Conservation (phyloP, 2,113 vertebrate genomes). For the Plestiodon gilberti region DNA sequence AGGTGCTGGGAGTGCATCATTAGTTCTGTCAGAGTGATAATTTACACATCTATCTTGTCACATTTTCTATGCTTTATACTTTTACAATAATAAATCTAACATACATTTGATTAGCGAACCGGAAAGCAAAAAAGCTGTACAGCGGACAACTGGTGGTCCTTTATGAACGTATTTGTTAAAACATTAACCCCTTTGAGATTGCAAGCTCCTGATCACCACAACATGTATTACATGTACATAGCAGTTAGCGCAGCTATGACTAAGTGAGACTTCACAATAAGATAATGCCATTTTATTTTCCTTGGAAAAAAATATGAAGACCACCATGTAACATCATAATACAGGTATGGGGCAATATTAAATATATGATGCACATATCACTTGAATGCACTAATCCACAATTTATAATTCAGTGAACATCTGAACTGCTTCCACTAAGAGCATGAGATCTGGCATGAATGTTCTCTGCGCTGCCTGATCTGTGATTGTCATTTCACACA, state of each 20-base stretch:
- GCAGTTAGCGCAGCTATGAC: slow-evolving; percentile 33
- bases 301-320: not conserved
- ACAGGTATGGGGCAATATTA: not conserved
- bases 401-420: not conserved
- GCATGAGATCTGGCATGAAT: not conserved
- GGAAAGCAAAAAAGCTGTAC: slow-evolving; percentile 73
- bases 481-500: not conserved
- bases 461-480: not conserved
- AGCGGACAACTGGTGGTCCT: slow-evolving; percentile 65
- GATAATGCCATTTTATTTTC: not conserved
- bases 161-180: slow-evolving; percentile 66
- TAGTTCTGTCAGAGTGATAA: slow-evolving; percentile 99
- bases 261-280: not conserved
- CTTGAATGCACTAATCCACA: not conserved
- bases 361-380: not conserved
- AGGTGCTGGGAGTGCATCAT: slow-evolving; percentile 99
- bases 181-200: slow-evolving; percentile 70
- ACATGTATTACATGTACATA: not conserved
- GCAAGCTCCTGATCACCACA: slow-evolving; percentile 18
- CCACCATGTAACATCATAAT: not conserved
- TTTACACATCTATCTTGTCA: slow-evolving; percentile 99
- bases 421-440: not conserved
- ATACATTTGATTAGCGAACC: slow-evolving; percentile 86
- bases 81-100: slow-evolving; percentile 96
- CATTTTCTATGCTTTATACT: slow-evolving; percentile 91